Percentiles rank a stretch among this genome's conserved stretches.
phyloP scores from a whole-genome alignment of 1,140 invertebrate species.

The Antheraea pernyi region DNA sequence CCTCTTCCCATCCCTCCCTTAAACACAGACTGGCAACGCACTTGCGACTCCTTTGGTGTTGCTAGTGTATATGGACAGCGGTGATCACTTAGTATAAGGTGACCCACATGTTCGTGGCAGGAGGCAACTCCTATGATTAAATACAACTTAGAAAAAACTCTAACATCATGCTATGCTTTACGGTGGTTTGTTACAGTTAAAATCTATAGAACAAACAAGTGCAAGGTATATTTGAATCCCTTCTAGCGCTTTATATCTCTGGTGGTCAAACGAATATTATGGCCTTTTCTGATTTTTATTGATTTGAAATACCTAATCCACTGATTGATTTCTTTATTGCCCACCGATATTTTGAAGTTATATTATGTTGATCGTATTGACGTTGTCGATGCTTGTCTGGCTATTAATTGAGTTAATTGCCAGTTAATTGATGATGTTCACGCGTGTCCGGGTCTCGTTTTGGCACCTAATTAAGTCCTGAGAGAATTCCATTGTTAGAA shows the following conservation, averaged over 20 bases:
- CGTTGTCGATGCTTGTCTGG: conserved; percentile 50
- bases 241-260: conserved; percentile 37
- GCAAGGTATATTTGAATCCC: background rate
- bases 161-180: too few species aligned
- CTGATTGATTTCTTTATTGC: conserved; percentile 78
- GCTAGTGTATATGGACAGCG: too few species aligned
- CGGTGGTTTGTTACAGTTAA: too few species aligned
- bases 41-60: too few species aligned
- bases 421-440: conserved; percentile 63
- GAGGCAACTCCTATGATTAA: too few species aligned
- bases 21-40: too few species aligned
- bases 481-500: conserved; percentile 41
- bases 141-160: too few species aligned
- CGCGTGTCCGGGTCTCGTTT: conserved; percentile 61
- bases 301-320: conserved; percentile 76
- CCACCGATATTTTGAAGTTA: conserved; percentile 47
- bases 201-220: too few species aligned
- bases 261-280: conserved; percentile 55
- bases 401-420: conserved; percentile 70
- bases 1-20: too few species aligned
- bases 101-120: too few species aligned
- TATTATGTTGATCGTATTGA: conserved; percentile 62
- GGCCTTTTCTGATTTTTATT: conserved; percentile 72
- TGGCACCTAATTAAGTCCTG: conserved; percentile 68
- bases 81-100: too few species aligned